These are phyloP conservation scores for Bombus waltoni DNA, from an alignment of 1,140 invertebrate species.

Conservation along the genomic window DNA sequence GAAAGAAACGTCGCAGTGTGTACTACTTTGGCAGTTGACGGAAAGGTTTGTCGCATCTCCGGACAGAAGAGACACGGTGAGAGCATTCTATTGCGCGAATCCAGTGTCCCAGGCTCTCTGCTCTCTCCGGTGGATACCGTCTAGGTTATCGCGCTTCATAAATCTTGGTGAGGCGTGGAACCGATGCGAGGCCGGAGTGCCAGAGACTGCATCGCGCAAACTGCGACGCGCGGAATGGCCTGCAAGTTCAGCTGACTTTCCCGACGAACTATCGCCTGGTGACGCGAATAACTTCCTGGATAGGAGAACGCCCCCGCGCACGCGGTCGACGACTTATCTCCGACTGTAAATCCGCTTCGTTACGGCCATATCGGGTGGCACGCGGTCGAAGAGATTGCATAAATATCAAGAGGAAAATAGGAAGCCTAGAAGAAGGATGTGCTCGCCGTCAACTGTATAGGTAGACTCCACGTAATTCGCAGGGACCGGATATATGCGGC, in stretches of 20 bases:
- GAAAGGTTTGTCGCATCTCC: not conserved
- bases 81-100: conserved; percentile 51
- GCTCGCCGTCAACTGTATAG: not conserved
- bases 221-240: conserved; percentile 27
- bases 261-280: conserved; percentile 42
- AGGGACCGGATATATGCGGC: not conserved
- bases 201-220: conserved; percentile 19
- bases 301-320: conserved; percentile 7
- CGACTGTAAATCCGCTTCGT: conserved; percentile 62
- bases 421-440: not conserved
- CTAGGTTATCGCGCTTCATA: conserved; percentile 65
- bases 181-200: conserved; percentile 43
- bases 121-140: conserved; percentile 27
- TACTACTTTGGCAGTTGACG: conserved; percentile 4
- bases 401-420: conserved; percentile 38
- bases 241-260: conserved; percentile 54
- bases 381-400: conserved; percentile 8
- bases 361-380: conserved; percentile 29
- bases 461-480: conserved; percentile 17
- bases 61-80: not conserved
- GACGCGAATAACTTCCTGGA: conserved; percentile 60
- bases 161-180: conserved; percentile 58
- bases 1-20: not conserved
- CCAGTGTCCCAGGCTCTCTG: conserved; percentile 18
- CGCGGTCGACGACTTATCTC: conserved; percentile 44